These are phyloP conservation scores for Gallinago media DNA, from an alignment of 2,113 vertebrate species.

Conservation along the genomic window DNA sequence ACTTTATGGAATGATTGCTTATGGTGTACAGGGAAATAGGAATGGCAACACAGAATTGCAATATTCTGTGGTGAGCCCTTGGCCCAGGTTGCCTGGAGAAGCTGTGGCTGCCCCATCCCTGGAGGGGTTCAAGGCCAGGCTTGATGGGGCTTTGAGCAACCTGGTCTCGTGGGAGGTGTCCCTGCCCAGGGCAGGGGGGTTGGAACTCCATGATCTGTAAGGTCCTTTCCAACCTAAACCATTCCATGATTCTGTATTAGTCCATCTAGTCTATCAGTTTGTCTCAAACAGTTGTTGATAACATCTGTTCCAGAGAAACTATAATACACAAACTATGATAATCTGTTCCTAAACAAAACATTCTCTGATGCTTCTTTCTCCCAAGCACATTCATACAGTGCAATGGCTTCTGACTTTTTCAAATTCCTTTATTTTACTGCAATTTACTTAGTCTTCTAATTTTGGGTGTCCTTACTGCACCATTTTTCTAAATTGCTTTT, in stretches of 20 bases:
- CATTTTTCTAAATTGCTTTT: background rate
- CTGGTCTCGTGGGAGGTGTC: too few species aligned
- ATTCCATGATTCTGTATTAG: background rate
- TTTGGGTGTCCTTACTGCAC: background rate
- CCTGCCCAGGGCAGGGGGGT: too few species aligned
- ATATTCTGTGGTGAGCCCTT: too few species aligned
- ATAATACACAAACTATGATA: background rate
- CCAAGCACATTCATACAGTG: background rate
- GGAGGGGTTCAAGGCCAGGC: too few species aligned
- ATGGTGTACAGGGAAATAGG: background rate
- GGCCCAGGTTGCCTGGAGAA: too few species aligned
- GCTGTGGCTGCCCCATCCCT: too few species aligned
- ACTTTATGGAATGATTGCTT: background rate
- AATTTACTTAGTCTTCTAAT: background rate
- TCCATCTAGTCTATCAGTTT: background rate
- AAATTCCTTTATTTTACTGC: background rate
- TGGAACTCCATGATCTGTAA: too few species aligned
- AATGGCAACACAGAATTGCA: background rate
- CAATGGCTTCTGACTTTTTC: background rate
- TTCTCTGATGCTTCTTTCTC: background rate
- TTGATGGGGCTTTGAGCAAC: too few species aligned
- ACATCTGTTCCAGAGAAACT: background rate
- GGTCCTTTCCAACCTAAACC: too few species aligned
- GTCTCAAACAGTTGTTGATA: background rate
- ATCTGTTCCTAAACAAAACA: background rate